Base-by-base conservation (phyloP, 2,888 invertebrate genomes). In the Phaonia tiefii region DNA sequence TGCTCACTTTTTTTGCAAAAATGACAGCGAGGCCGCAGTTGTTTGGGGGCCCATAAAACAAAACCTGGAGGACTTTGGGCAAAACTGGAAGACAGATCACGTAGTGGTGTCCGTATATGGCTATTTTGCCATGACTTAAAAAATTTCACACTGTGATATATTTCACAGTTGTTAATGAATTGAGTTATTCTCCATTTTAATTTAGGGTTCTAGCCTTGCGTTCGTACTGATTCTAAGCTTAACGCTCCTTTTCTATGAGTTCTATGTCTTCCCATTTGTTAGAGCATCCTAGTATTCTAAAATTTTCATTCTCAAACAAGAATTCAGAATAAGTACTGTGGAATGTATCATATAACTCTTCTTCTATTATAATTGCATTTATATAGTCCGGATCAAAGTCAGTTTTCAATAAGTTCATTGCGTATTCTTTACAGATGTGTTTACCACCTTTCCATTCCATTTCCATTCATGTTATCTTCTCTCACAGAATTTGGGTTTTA, bases 91-190 rank as follows among this genome's bases (percentile, higher is more conserved):
- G n/a, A n/a, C n/a, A n/a, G n/a, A n/a, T n/a, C n/a, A n/a, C n/a
- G n/a, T n/a, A n/a, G n/a, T n/a, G n/a, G n/a, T n/a, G n/a, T n/a
- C n/a, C n/a, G n/a, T n/a, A n/a, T n/a, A n/a, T n/a, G n/a, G n/a
- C n/a, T n/a, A n/a, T n/a, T n/a, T n/a, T n/a, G n/a, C n/a, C n/a
- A n/a, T n/a, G n/a, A n/a, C n/a, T n/a, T n/a, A n/a, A n/a, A n/a
- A n/a, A n/a, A n/a, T n/a, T n/a, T n/a, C n/a, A n/a, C n/a, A n/a
- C n/a, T n/a, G n/a, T n/a, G n/a, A 46, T 78, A 83, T 13, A 80
- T 54, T 20, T 81, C 79, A 20, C 83, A 83, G 51, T 83, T 83
- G n/a, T 85, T 84, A 4, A 83, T 80, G 20, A 84, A 83, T 58
- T 84, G 67, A 1, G 79, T 82, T 39, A 84, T 84, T 22, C 73